A percentile compares a stretch with the other conserved stretches of the same genome.
phyloP scores from a whole-genome alignment of 2,888 invertebrate species.

The Hemicrepidius hirtus region DNA sequence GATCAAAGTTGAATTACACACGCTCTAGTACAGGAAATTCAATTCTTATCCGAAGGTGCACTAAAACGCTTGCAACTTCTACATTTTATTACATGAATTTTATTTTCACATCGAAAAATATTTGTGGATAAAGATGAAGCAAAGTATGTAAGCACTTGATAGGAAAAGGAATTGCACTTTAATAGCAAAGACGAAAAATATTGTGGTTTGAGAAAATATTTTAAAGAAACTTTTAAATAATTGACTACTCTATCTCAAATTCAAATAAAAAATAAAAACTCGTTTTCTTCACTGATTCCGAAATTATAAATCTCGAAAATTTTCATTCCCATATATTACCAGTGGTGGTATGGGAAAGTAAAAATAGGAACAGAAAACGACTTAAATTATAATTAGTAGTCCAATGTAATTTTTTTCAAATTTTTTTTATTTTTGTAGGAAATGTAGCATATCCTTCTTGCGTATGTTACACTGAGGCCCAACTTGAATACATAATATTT shows the following conservation, averaged over 20 bases:
- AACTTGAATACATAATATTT: background rate
- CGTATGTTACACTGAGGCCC: no score
- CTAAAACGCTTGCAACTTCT: background rate
- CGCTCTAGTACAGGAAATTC: background rate
- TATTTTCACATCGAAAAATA: background rate
- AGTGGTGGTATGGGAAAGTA: no score
- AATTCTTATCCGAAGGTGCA: slow-evolving; percentile 4
- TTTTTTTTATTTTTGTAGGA: background rate
- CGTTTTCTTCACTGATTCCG: no score
- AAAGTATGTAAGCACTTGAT: background rate
- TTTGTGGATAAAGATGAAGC: background rate
- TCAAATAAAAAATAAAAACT: no score
- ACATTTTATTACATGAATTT: background rate
- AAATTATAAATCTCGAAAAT: no score
- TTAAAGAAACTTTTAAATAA: no score
- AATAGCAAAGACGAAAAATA: background rate
- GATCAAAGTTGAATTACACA: background rate
- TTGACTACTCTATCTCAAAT: no score
- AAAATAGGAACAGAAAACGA: no score
- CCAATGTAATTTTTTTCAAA: no score
- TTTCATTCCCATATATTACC: no score
- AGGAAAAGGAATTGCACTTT: background rate
- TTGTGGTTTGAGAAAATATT: background rate
- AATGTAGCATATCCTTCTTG: background rate
- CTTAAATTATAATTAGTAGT: no score